A percentile compares a stretch with the other conserved stretches of the same genome.
Conservation (phyloP, 2,797 vertebrate genomes). For the Hemitrygon akajei region DNA sequence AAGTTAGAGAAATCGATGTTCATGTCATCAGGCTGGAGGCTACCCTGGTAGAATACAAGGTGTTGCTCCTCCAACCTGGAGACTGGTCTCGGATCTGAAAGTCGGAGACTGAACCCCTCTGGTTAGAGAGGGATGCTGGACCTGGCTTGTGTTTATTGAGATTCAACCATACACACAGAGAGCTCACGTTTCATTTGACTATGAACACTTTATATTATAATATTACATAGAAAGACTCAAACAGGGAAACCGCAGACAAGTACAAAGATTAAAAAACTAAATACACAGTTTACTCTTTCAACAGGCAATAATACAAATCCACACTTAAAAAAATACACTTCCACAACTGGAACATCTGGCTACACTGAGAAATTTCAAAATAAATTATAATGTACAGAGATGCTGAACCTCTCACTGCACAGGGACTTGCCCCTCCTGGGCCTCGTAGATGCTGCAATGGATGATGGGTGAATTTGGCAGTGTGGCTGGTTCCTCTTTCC, state of each 20-base stretch:
- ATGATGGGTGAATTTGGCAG: not conserved
- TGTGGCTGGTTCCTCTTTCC: not conserved
- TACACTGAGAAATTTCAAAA: conserved; percentile 17
- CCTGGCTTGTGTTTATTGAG: not conserved
- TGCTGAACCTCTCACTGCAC: conserved; percentile 8
- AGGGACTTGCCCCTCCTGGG: not conserved
- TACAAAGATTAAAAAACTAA: conserved; percentile 31
- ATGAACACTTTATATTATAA: not conserved
- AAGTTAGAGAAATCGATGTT: too few relatives aligned
- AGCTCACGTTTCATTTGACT: not conserved
- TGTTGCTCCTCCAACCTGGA: too few relatives aligned
- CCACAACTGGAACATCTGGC: conserved; percentile 1
- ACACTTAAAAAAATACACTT: conserved; percentile 25
- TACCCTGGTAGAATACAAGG: too few relatives aligned
- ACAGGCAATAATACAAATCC: conserved; percentile 27
- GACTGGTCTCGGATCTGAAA: too few relatives aligned
- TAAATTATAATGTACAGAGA: conserved; percentile 23
- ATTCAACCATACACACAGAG: not conserved
- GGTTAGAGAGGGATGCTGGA: not conserved
- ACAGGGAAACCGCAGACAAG: not conserved
- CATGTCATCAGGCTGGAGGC: too few relatives aligned
- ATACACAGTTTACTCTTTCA: conserved; percentile 19
- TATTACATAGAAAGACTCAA: conserved; percentile 27
- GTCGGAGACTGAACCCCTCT: not conserved
- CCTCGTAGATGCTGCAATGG: conserved; percentile 14